These are phyloP conservation scores for Ctenochaetus hawaiiensis DNA, from an alignment of 2,797 vertebrate species.

Conservation along the genomic window DNA sequence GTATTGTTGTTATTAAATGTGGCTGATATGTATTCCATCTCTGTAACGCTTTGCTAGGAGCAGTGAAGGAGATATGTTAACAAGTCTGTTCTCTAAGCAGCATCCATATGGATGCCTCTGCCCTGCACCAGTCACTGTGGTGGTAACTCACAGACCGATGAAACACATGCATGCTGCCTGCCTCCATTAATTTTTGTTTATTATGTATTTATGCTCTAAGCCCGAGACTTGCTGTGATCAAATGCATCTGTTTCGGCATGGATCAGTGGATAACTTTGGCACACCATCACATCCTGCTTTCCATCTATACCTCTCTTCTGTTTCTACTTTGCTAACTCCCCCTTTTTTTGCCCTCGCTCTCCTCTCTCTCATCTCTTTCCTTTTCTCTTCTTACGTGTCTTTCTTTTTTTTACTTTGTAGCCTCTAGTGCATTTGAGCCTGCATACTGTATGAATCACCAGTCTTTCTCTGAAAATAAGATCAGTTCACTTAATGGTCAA, in stretches of 20 bases:
- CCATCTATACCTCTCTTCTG: constrained; percentile 62
- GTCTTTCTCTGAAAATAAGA: constrained; percentile 74
- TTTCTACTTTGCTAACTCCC: constrained; percentile 47
- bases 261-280: constrained; percentile 81
- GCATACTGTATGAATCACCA: constrained; percentile 64
- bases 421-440: constrained; percentile 68
- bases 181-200: constrained; percentile 85
- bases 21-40: constrained; percentile 67
- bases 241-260: constrained; percentile 82
- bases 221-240: constrained; percentile 83
- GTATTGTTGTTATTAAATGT: constrained; percentile 68
- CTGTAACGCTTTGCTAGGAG: constrained; percentile 72
- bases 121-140: constrained; percentile 76
- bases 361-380: constrained; percentile 43
- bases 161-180: constrained; percentile 71
- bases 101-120: constrained; percentile 85
- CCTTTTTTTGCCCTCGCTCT: constrained; percentile 34
- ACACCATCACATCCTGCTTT: constrained; percentile 66
- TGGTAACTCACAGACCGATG: constrained; percentile 78
- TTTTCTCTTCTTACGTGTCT: constrained; percentile 28
- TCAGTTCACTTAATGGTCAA: constrained; percentile 82
- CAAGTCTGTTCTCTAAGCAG: constrained; percentile 80
- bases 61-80: constrained; percentile 80
- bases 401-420: constrained; percentile 32
- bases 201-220: constrained; percentile 86